phyloP scores from a whole-genome alignment of 2,888 invertebrate genomes.

The Agrilus biguttatus region DNA sequence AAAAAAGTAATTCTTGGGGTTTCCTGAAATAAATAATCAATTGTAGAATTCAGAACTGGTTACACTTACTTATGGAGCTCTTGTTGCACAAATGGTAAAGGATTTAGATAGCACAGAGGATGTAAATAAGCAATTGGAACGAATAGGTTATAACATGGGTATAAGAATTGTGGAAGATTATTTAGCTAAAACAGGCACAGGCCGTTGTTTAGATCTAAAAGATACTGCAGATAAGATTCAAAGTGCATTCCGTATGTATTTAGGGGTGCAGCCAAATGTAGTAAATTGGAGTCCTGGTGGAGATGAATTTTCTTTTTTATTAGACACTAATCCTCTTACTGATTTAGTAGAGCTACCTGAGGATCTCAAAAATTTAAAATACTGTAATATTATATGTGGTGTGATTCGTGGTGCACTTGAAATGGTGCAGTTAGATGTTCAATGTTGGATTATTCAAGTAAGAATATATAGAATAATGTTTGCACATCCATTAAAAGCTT shows the following conservation, averaged over 20 bases:
- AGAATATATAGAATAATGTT: neutral
- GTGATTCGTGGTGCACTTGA: slow-evolving; percentile 87
- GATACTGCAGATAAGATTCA: slow-evolving; percentile 95
- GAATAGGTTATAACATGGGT: slow-evolving; percentile 97
- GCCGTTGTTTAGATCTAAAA: slow-evolving; percentile 85
- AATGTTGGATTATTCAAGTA: slow-evolving; percentile 75
- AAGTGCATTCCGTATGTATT: slow-evolving; percentile 66
- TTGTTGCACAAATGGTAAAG: slow-evolving; percentile 92
- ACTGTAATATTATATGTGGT: slow-evolving; percentile 87
- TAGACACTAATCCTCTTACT: slow-evolving; percentile 90
- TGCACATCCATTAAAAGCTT: no score
- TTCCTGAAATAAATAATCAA: slow-evolving; percentile 8
- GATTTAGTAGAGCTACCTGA: slow-evolving; percentile 95
- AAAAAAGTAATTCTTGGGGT: neutral
- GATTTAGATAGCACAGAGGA: slow-evolving; percentile 95
- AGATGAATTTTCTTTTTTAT: slow-evolving; percentile 91
- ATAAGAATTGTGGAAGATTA: slow-evolving; percentile 96
- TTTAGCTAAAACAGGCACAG: slow-evolving; percentile 77
- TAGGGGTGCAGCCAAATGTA: slow-evolving; percentile 84
- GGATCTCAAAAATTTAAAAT: slow-evolving; percentile 67
- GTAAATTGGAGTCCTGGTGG: slow-evolving; percentile 89
- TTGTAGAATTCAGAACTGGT: slow-evolving; percentile 89
- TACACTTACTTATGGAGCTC: slow-evolving; percentile 92
- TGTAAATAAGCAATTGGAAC: slow-evolving; percentile 90
- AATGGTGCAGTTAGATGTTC: slow-evolving; percentile 96